These are phyloP conservation scores for Drosophila teissieri DNA, from an alignment of 1,140 invertebrate genomes.

Conservation along the genomic window DNA sequence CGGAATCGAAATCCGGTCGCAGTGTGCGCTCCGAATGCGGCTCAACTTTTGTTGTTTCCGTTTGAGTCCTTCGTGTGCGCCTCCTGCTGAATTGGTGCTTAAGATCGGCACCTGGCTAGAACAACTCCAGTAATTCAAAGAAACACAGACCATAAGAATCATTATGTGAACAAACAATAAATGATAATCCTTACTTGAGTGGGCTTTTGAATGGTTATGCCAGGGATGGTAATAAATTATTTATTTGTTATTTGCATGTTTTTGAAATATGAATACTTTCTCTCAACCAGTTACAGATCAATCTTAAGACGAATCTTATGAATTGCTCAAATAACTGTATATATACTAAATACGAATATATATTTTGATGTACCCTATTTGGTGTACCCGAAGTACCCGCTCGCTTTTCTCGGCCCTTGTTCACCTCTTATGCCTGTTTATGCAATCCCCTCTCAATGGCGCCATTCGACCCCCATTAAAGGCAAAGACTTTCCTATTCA, in stretches of 20 bases:
- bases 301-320: no score
- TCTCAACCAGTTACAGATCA: no score
- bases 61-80: conserved; percentile 26
- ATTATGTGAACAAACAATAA: conserved; percentile 69
- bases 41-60: conserved; percentile 49
- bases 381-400: not conserved
- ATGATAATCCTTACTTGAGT: conserved; percentile 53
- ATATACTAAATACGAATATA: not conserved
- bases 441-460: conserved; percentile 67
- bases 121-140: conserved; percentile 29
- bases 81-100: conserved; percentile 21
- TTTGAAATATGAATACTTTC: no score
- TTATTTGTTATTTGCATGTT: not conserved
- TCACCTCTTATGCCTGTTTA: conserved; percentile 37
- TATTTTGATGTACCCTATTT: no score
- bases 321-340: not conserved
- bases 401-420: conserved; percentile 6
- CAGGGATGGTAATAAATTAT: not conserved
- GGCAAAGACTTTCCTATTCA: conserved; percentile 24
- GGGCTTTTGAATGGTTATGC: not conserved
- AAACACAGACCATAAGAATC: conserved; percentile 25
- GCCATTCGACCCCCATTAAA: conserved; percentile 39
- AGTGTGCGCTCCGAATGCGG: conserved; percentile 6
- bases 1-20: conserved; percentile 31
- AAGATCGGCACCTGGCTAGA: conserved; percentile 28